Base-by-base conservation (phyloP, 2,113 vertebrate genomes). In the Hemicordylus capensis region DNA sequence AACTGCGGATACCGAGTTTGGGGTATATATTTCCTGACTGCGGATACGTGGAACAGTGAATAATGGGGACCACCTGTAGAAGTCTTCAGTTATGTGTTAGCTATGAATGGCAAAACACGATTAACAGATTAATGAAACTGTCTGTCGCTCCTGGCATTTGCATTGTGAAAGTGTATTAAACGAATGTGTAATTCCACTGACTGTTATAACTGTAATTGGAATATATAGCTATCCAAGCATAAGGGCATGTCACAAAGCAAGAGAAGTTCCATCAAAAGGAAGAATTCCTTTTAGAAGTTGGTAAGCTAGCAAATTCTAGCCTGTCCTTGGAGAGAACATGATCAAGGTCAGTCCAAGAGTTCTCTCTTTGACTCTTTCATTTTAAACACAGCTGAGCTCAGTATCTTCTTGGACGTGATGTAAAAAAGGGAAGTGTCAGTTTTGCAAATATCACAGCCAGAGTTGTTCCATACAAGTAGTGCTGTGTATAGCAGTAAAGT, bases 381-480 rank as follows among this genome's bases (percentile, higher is more conserved):
- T 69, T 9, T 69, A 70, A 86, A 59, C 37, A 12, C 67, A 84
- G 85, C 59, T 69, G 64, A 87, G 61, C 89, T 89, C 63, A 85
- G 9, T 74, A 78, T 31, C 67, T 31, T 22, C 74, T 85, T 70
- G 75, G 88, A 93, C 90, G 74, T 84, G 82, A 83, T 69, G 83
- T 85, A 89, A 85, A 86, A 61, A 22, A 87, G 37, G 11, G 42
- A 28, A 85, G 87, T 20, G 87, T 20, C 46, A 22, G 54, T 87
- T 87, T 28, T 73, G 81, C 26, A 28, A 46, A 48, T 48, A 15
- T n/a, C 63, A 72, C 83, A n/a, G n/a, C n/a, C n/a, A n/a, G n/a
- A n/a, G n/a, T n/a, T n/a, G n/a, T n/a, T 81, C 19, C 22, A 90
- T 63, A 67, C 85, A 81, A 86, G 76, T 80, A 72, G 39, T 28